These are phyloP conservation scores for Calycopis cecrops DNA, from an alignment of 1,140 invertebrate genomes.

Conservation along the genomic window DNA sequence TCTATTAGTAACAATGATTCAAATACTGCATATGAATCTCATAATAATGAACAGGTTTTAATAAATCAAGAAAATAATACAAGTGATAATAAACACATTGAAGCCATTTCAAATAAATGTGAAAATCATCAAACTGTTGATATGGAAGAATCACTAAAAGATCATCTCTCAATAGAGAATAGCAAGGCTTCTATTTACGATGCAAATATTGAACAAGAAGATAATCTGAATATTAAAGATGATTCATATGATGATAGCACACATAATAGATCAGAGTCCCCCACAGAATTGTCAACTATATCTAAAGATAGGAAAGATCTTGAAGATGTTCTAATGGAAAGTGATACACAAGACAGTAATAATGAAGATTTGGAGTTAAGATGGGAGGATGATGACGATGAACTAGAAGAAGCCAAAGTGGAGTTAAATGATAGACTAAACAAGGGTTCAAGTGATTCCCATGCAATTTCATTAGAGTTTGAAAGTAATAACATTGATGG, in stretches of 20 bases:
- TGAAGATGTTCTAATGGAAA: constrained; percentile 3
- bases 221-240: background rate
- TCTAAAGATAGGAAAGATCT: background rate
- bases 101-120: no score
- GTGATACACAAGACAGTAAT: constrained; percentile 18
- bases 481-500: constrained; percentile 3
- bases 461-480: background rate
- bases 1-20: no score
- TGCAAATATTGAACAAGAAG: no score
- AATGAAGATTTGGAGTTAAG: constrained; percentile 29
- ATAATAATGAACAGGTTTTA: no score
- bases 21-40: no score
- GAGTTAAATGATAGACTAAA: background rate
- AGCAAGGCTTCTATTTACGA: background rate
- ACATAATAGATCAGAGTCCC: no score
- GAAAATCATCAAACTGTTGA: no score
- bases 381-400: constrained; percentile 40
- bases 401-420: constrained; percentile 2
- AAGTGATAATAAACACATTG: no score
- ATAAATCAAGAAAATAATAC: no score
- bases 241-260: background rate
- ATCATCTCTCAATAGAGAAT: background rate
- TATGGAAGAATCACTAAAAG: background rate
- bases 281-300: no score
- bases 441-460: background rate